These are phyloP conservation scores for Sturmia bella DNA, from an alignment of 2,888 invertebrate species.

Conservation along the genomic window DNA sequence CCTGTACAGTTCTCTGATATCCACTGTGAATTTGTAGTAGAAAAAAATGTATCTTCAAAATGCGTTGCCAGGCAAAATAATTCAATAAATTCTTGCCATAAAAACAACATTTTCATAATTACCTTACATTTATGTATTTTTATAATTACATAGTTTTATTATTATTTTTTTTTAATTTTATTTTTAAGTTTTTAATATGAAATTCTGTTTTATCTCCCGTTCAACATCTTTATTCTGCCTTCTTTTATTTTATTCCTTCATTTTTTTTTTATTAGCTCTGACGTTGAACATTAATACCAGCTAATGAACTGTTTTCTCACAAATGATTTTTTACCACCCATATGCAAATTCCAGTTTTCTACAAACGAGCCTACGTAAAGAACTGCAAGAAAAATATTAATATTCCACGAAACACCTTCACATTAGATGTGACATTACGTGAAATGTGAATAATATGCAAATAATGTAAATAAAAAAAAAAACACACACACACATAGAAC, in stretches of 20 bases:
- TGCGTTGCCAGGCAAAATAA: too few species aligned
- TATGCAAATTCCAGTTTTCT: background rate
- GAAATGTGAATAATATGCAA: slow-evolving; percentile 61
- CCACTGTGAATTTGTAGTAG: too few species aligned
- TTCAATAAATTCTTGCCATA: too few species aligned
- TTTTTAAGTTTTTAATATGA: background rate
- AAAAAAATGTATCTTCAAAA: too few species aligned
- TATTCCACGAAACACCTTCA: slow-evolving; percentile 65
- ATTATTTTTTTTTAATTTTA: too few species aligned
- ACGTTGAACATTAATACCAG: background rate
- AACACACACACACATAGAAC: slow-evolving; percentile 40
- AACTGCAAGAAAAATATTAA: slow-evolving; percentile 40
- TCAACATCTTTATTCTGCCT: slow-evolving; percentile 2
- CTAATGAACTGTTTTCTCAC: slow-evolving; percentile 44
- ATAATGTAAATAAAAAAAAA: slow-evolving; percentile 51
- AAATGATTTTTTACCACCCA: slow-evolving; percentile 11
- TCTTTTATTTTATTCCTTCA: too few species aligned
- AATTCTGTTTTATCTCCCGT: background rate
- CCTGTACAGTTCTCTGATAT: too few species aligned
- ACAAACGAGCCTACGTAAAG: slow-evolving; percentile 12
- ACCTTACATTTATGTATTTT: too few species aligned
- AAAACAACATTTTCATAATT: too few species aligned
- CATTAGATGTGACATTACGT: slow-evolving; percentile 54
- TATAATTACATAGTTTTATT: too few species aligned
- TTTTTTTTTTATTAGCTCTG: background rate